Evolutionary conservation across 2,797 vertebrate species (phyloP).

Genomic region (Pyrocephalus nanus): DNA sequence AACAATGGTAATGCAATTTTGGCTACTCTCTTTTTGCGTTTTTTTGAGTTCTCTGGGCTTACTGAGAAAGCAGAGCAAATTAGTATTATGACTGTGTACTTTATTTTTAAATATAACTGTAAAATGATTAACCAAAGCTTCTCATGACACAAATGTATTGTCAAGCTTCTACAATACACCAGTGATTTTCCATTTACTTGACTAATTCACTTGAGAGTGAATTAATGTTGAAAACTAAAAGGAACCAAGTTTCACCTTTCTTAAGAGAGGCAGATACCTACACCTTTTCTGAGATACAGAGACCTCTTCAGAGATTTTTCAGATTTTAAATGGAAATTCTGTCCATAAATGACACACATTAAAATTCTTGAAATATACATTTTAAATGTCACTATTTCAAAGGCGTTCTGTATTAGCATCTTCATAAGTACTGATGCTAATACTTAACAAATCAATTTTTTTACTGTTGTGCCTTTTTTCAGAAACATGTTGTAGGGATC

Average conservation of each 20-base stretch:
- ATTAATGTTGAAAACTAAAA: background rate
- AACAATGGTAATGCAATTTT: background rate
- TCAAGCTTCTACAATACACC: background rate
- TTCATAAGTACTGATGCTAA: background rate
- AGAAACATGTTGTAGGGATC: background rate
- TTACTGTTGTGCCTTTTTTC: background rate
- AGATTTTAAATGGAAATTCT: background rate
- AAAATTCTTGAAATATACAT: background rate
- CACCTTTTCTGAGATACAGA: background rate
- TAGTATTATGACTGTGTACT: background rate
- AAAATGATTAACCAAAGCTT: background rate
- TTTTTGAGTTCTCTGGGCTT: background rate
- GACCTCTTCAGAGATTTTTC: background rate
- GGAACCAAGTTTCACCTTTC: background rate
- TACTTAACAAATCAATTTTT: background rate
- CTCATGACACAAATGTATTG: background rate
- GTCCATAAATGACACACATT: background rate
- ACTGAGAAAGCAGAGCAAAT: background rate
- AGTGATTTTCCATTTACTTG: background rate
- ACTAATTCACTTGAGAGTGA: background rate
- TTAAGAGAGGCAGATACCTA: background rate
- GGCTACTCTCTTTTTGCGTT: background rate
- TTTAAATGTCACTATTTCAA: background rate
- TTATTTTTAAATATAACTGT: background rate
- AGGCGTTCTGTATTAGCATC: background rate